Percentiles rank a stretch among this genome's conserved stretches.
phyloP scores from a whole-genome alignment of 2,113 vertebrate genomes.

The Elachura formosa region DNA sequence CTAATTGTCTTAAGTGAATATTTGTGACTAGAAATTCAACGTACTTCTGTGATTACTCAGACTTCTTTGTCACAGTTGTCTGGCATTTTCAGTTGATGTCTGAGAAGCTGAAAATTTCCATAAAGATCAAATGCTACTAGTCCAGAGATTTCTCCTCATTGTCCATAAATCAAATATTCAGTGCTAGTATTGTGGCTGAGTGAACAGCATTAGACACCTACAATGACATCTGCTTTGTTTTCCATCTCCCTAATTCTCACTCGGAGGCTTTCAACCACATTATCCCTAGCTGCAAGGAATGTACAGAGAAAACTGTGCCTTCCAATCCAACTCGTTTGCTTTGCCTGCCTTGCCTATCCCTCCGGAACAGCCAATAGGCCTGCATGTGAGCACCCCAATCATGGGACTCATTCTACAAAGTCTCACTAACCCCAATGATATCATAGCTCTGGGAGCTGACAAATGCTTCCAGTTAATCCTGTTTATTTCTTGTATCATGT shows the following conservation, averaged over 20 bases:
- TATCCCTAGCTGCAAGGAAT: neutral
- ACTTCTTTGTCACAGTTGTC: neutral
- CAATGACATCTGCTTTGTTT: neutral
- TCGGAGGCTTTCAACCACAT: neutral
- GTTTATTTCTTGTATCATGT: neutral
- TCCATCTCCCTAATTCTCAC: neutral
- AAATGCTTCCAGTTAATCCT: neutral
- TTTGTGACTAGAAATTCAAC: neutral
- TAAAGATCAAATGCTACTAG: neutral
- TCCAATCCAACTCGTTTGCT: neutral
- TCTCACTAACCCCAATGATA: neutral
- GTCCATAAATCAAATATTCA: neutral
- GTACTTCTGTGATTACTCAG: neutral
- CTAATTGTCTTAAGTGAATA: neutral
- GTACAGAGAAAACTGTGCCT: neutral
- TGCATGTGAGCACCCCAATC: neutral
- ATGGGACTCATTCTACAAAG: neutral
- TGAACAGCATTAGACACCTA: neutral
- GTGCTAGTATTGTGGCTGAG: neutral
- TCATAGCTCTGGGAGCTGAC: neutral
- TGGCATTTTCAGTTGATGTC: neutral
- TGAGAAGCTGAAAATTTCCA: neutral
- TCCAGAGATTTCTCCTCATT: neutral
- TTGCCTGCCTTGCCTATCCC: neutral
- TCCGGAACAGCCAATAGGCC: neutral